Base-by-base conservation (phyloP, 2,113 vertebrate species). In the Motacilla tschutschensis region DNA sequence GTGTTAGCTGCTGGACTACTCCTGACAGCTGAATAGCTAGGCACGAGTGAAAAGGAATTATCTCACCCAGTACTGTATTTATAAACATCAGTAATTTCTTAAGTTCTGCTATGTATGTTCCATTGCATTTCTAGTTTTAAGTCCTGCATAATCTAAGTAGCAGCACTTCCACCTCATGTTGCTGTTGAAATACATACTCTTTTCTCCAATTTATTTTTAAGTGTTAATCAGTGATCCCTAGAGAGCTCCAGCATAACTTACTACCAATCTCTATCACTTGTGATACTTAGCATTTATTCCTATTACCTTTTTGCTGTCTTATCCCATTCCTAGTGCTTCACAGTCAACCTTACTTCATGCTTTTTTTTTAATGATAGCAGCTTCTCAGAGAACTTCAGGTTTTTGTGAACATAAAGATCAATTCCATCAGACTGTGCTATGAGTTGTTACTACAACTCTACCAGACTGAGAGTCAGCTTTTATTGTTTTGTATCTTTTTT, bases 121-220 rank as follows among this genome's bases (percentile, higher is more conserved):
- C 14, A 38, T 6, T 55, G 19, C 44, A 28, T 36, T 80, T 74
- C 57, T 41, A 65, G 43, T 55, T 77, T 77, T 20, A 78, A 55
- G 12, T 28, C 35, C 43, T 76, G 18, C 17, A 20, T 9, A n/a
- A 50, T 9, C 14, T 11, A 57, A 64, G n/a, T 8, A 46, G 41
- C 25, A 50, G 12, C 14, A 77, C 6, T 53, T 67, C 26, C n/a
- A 69, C 35, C 14, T 38, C 73, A 48, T 29, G 36, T 21, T 57
- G 63, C 24, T 83, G 43, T 17, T 0, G 0, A 26, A 57, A 46
- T 15, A 40, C 1, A 2, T 8, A 22, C 29, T 55, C 7, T 38
- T 55, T 76, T 64, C 55, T 86, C 50, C 29, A 20, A 1, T 40
- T 59, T 59, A 60, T 82, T 67, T 86, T 47, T 33, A 78, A 36